phyloP scores from a whole-genome alignment of 2,888 invertebrate species.

The Sinelater perroti region DNA sequence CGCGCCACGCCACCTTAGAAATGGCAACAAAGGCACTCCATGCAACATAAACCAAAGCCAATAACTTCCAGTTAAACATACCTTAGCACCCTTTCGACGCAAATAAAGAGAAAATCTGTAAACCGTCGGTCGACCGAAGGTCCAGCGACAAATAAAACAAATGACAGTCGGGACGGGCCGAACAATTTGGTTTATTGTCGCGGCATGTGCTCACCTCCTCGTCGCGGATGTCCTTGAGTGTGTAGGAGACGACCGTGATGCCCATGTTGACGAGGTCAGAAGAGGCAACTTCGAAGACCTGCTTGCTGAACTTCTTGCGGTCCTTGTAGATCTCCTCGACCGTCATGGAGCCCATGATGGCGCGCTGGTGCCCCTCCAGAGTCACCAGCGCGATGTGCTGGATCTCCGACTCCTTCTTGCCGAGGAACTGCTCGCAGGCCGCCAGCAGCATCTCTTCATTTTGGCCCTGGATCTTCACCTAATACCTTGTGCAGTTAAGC shows the following conservation, averaged over 20 bases:
- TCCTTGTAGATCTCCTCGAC: conserved; percentile 97
- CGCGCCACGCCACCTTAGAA: conserved; percentile 6
- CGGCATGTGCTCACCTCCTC: conserved; percentile 77
- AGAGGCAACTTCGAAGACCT: conserved; percentile 94
- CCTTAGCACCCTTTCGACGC: conserved; percentile 69
- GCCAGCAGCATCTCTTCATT: conserved; percentile 89
- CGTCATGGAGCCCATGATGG: conserved; percentile 97
- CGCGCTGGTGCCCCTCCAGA: conserved; percentile 91
- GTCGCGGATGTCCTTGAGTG: conserved; percentile 91
- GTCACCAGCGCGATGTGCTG: conserved; percentile 92
- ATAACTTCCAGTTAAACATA: conserved; percentile 59
- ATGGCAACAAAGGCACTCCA: conserved; percentile 5
- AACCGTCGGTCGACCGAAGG: conserved; percentile 33
- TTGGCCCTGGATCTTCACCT: conserved; percentile 90
- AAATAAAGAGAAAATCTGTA: conserved; percentile 51
- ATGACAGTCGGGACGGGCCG: conserved; percentile 18
- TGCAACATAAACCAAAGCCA: conserved; percentile 28
- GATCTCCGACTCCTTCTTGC: conserved; percentile 87
- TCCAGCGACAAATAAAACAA: conserved; percentile 26
- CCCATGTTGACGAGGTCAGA: conserved; percentile 97
- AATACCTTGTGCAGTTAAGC: not conserved
- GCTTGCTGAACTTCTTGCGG: conserved; percentile 93
- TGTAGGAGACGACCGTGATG: conserved; percentile 94
- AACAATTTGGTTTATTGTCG: conserved; percentile 11
- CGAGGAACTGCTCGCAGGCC: conserved; percentile 93